Base-by-base conservation (phyloP, 2,113 vertebrate species). In the Heterotilapia buettikoferi region DNA sequence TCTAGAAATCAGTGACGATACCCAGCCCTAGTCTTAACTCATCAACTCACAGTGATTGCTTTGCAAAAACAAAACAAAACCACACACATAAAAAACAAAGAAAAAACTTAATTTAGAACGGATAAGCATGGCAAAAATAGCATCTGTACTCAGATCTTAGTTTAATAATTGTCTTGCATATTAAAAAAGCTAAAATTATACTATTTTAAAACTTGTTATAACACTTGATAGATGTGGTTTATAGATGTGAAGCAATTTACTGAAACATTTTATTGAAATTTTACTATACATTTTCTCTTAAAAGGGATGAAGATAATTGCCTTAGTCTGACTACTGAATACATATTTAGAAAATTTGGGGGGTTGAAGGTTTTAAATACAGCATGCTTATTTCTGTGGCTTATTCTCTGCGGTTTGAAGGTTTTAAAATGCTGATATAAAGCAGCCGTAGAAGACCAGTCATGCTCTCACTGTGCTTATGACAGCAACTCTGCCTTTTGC, bases 71-170 rank as follows among this genome's bases (percentile, higher is more conserved):
- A 66, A 38, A 38, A n/a, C 61, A 38, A 66, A 68, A 0, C 63
- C 0, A 0, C 11, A 38, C 19, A 68, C 0, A 21, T 38, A 73
- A 26, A 1, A 6, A 73, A 73, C 4, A 43, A 73, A 45, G 6
- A 19, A 78, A 12, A 50, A 76, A 29, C 2, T 0, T 31, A 0
- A 19, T 78, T 50, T 78, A 78, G 43, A 47, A 12, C 0, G 0
- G 10, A 47, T 26, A 7, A 31, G 0, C 24, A 7, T 12, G 0
- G 16, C 0, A 50, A 50, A 29, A 78, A 47, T 47, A 50, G 26
- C 43, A 52, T 78, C 9, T 0, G 26, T 78, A n/a, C 26, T 52
- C 16, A 78, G 10, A 78, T n/a, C 45, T n/a, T 52, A 31, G 52
- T 52, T 50, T 50, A n/a, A 19, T 50, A 18, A 78, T 78, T 13